These are phyloP conservation scores for Sebastes hubbsi DNA, from an alignment of 2,797 vertebrate species.

Conservation along the genomic window DNA sequence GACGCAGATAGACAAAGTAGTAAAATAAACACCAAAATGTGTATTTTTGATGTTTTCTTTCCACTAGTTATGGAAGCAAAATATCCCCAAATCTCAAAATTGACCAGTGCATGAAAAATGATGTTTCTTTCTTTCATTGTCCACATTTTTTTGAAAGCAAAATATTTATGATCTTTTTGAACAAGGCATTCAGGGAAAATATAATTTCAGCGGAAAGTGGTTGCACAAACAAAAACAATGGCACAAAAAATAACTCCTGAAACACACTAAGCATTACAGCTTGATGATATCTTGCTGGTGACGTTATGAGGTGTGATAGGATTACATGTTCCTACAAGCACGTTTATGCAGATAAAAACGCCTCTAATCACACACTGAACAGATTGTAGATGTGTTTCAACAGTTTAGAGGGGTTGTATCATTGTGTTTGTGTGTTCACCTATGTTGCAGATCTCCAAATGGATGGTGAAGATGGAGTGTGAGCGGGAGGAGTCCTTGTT, in stretches of 20 bases:
- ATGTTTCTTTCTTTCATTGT: neutral
- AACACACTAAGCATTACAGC: neutral
- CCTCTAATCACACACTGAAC: neutral
- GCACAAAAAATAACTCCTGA: neutral
- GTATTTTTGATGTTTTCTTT: too few species aligned
- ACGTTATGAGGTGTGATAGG: neutral
- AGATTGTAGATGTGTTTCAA: neutral
- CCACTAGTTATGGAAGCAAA: too few species aligned
- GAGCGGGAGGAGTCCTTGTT: constrained; percentile 93
- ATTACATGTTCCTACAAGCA: neutral
- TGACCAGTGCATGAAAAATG: too few species aligned
- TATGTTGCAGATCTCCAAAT: constrained; percentile 87
- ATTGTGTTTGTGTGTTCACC: constrained; percentile 69
- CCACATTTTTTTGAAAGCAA: neutral
- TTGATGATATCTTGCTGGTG: neutral
- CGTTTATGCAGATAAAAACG: neutral
- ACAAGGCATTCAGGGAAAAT: neutral
- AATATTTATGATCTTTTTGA: neutral
- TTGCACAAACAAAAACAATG: neutral
- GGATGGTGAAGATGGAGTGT: constrained; percentile 91
- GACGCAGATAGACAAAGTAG: too few species aligned
- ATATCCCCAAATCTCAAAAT: too few species aligned
- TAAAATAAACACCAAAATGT: too few species aligned
- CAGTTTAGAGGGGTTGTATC: neutral
- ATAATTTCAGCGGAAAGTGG: neutral